Evolutionary conservation across 2,113 vertebrate genomes (phyloP).

Genomic region (Aptenodytes forsteri): DNA sequence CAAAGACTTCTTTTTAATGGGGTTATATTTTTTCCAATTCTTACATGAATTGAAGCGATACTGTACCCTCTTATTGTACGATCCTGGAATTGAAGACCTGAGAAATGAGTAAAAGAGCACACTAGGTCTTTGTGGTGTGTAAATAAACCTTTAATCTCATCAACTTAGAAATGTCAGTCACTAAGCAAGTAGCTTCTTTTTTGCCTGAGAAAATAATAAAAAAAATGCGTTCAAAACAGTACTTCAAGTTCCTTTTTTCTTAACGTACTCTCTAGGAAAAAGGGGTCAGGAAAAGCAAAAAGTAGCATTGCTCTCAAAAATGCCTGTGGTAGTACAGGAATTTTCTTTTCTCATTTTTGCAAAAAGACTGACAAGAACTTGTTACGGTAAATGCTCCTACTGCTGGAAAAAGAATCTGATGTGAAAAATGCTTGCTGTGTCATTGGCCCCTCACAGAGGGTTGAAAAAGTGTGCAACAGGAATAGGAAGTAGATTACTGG

Average conservation of each 20-base stretch:
- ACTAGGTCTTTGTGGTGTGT: not conserved
- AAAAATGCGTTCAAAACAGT: not conserved
- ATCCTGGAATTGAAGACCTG: not conserved
- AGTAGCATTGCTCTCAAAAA: not conserved
- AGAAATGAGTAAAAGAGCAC: not conserved
- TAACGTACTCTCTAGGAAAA: not conserved
- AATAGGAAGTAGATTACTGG: not conserved
- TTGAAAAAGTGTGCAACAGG: not conserved
- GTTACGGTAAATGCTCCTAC: not conserved
- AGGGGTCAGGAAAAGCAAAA: not conserved
- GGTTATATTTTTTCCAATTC: not conserved
- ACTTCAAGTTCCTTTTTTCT: not conserved
- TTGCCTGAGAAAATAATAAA: not conserved
- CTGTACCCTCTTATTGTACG: not conserved
- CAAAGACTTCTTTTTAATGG: not conserved
- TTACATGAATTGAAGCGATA: not conserved
- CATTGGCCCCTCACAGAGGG: not conserved
- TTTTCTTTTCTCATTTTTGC: not conserved
- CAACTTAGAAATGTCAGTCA: not conserved
- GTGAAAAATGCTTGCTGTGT: not conserved
- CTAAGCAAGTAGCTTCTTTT: not conserved
- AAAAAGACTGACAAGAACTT: not conserved
- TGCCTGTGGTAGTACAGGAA: not conserved
- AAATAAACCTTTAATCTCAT: not conserved
- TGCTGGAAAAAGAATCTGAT: not conserved